Conservation (phyloP, 2,888 invertebrate species). For the Willowsia nigromaculata region DNA sequence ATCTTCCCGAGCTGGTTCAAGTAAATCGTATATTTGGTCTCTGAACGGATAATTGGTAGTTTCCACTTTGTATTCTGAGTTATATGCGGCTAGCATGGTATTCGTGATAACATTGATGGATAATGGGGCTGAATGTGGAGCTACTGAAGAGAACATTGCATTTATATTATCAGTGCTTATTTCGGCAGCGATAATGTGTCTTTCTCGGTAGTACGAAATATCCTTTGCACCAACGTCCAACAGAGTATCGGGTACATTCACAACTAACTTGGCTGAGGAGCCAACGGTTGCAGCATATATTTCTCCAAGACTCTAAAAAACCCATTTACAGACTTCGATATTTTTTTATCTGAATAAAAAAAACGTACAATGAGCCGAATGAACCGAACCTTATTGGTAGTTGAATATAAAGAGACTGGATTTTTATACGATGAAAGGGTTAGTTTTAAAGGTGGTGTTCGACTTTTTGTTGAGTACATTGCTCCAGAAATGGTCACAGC, state of each 20-base stretch:
- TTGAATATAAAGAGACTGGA: constrained; percentile 69
- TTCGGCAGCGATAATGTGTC: constrained; percentile 75
- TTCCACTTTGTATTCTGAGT: constrained; percentile 49
- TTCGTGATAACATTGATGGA: constrained; percentile 79
- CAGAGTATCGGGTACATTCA: constrained; percentile 34
- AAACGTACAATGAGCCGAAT: too few relatives aligned
- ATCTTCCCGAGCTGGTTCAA: constrained; percentile 57
- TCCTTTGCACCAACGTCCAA: constrained; percentile 61
- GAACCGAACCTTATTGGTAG: constrained; percentile 49
- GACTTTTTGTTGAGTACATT: neutral
- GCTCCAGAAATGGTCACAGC: constrained; percentile 67
- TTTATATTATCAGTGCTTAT: constrained; percentile 56
- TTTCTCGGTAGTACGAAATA: constrained; percentile 70
- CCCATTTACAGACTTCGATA: neutral
- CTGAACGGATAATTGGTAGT: constrained; percentile 58
- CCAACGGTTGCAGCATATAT: constrained; percentile 60
- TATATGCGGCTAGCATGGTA: constrained; percentile 75
- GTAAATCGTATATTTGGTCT: neutral
- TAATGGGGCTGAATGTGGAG: constrained; percentile 81
- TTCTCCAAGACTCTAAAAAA: neutral
- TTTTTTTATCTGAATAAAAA: neutral
- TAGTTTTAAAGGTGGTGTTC: constrained; percentile 62
- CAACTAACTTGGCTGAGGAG: constrained; percentile 68
- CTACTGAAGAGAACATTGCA: constrained; percentile 73
- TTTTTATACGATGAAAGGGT: constrained; percentile 67